Conservation (phyloP, 2,888 invertebrate species). For the Chloroclysta siterata region DNA sequence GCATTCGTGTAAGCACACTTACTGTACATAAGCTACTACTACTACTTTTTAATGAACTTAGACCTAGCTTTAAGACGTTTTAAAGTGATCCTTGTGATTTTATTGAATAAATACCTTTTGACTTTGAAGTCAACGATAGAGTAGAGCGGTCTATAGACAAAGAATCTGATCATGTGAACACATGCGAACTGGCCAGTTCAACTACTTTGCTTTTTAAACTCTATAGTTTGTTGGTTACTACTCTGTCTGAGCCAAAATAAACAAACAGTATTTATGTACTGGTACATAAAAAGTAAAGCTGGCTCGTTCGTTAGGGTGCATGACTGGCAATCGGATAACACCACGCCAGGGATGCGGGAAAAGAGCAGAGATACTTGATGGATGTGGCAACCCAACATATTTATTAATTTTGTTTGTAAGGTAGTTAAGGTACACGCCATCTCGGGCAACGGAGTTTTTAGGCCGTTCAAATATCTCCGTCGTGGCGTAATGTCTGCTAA, state of each 20-base stretch:
- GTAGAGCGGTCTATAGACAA: no score
- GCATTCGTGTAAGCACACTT: neutral
- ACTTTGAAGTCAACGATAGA: no score
- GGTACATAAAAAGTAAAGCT: constrained; percentile 60
- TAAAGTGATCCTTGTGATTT: no score
- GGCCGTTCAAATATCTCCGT: neutral
- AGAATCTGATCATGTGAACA: neutral
- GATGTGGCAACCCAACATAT: constrained; percentile 50
- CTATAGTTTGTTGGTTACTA: constrained; percentile 8
- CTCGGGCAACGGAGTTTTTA: neutral
- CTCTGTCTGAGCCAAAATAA: constrained; percentile 60
- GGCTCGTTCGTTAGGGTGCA: constrained; percentile 77
- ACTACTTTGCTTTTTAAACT: neutral
- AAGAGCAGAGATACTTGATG: constrained; percentile 34
- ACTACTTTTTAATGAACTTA: no score
- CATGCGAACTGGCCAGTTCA: neutral
- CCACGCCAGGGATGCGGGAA: constrained; percentile 45
- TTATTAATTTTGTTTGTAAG: neutral
- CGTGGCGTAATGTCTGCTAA: neutral
- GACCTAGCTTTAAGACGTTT: no score
- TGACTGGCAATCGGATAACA: constrained; percentile 79
- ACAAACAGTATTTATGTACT: constrained; percentile 61
- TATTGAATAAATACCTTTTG: no score
- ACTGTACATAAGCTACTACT: no score
- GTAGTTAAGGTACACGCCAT: neutral